Percentiles rank a stretch among this genome's conserved stretches.
These are phyloP conservation scores for Fringilla coelebs DNA, from an alignment of 2,797 vertebrate species.

Conservation along the genomic window DNA sequence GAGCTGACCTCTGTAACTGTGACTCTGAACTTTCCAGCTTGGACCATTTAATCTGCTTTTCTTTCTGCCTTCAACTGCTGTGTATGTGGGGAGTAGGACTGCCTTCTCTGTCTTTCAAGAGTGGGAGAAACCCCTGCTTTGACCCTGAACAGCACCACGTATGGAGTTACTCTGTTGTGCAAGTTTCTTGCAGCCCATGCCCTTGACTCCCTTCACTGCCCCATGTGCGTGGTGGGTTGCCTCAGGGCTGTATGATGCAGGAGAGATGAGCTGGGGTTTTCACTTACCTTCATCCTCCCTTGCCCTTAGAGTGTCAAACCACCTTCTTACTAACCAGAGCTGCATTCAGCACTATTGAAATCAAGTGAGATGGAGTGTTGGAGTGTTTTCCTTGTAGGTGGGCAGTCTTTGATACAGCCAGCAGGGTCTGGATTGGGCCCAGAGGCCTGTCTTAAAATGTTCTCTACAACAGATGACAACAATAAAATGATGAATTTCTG, in stretches of 20 bases:
- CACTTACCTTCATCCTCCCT: not conserved
- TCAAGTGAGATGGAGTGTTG: not conserved
- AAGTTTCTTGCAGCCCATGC: not conserved
- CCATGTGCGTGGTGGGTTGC: fast-evolving
- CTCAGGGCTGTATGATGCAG: not conserved
- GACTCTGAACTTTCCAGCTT: not conserved
- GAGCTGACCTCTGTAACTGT: not conserved
- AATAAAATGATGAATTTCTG: not conserved
- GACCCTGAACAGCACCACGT: not conserved
- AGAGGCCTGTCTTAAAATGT: not conserved
- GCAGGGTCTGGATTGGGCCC: not conserved
- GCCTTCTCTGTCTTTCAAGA: not conserved
- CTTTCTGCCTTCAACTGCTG: not conserved
- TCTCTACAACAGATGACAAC: not conserved
- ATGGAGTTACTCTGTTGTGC: not conserved
- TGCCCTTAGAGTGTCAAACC: not conserved
- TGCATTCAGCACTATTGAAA: not conserved
- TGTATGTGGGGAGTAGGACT: not conserved
- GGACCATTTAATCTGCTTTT: not conserved
- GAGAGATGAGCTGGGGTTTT: not conserved
- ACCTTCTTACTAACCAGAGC: not conserved
- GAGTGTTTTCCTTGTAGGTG: not conserved
- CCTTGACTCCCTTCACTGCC: fast-evolving
- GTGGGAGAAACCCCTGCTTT: not conserved
- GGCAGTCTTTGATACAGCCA: not conserved